These are phyloP conservation scores for Sciurus carolinensis DNA, from an alignment of 2,797 vertebrate genomes.

Conservation along the genomic window DNA sequence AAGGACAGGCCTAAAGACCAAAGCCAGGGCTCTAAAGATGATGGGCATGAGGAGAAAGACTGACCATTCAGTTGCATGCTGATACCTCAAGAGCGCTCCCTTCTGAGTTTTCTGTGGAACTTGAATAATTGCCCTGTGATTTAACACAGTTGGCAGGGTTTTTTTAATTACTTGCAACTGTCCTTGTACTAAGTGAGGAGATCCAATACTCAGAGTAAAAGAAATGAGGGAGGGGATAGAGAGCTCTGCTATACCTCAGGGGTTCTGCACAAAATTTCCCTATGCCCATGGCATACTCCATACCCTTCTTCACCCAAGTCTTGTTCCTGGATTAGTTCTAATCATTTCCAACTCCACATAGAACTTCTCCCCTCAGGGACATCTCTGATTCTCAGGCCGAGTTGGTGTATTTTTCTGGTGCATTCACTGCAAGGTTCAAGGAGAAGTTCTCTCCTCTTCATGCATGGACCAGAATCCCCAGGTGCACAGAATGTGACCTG, in stretches of 20 bases:
- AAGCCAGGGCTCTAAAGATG: neutral
- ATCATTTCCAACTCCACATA: neutral
- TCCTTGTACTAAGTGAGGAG: fast-evolving
- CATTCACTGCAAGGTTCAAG: too few relatives aligned
- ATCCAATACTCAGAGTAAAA: neutral
- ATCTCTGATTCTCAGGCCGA: neutral
- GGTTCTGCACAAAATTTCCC: neutral
- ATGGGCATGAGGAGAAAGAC: too few relatives aligned
- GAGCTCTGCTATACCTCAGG: too few relatives aligned
- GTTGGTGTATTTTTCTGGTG: neutral
- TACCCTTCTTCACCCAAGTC: fast-evolving
- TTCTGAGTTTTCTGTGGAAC: neutral
- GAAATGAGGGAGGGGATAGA: fast-evolving
- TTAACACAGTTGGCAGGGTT: neutral
- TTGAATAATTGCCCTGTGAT: neutral
- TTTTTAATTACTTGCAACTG: too few relatives aligned
- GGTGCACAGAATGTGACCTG: fast-evolving
- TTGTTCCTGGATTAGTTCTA: neutral
- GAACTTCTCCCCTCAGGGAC: too few relatives aligned
- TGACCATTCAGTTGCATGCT: fast-evolving
- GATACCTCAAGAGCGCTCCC: neutral
- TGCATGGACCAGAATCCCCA: neutral
- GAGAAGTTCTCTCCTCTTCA: neutral
- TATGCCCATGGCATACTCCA: fast-evolving
- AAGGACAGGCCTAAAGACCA: neutral